Conservation (phyloP, 2,113 vertebrate species). For the Ia io region DNA sequence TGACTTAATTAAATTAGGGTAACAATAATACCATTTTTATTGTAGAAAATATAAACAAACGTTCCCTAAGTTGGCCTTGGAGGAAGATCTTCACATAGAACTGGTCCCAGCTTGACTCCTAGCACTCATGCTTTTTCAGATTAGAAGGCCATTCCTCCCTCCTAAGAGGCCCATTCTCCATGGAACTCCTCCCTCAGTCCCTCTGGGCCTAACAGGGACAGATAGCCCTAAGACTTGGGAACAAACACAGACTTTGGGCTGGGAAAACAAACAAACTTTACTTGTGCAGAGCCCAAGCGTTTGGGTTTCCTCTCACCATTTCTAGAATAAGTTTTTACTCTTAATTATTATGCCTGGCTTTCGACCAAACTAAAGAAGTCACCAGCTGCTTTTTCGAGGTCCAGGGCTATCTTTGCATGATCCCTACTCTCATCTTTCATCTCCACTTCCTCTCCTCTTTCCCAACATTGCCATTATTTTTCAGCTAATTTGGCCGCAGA, state of each 20-base stretch:
- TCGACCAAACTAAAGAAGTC: conserved; percentile 34
- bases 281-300: background rate
- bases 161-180: background rate
- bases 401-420: background rate
- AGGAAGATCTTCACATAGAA: background rate
- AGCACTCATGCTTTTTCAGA: background rate
- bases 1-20: conserved; percentile 38
- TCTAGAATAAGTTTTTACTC: conserved; percentile 7
- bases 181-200: background rate
- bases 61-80: background rate
- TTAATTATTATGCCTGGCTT: conserved; percentile 52
- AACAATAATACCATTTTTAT: conserved; percentile 55
- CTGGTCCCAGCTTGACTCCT: conserved; percentile 2
- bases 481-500: conserved; percentile 6
- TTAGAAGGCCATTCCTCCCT: too few species aligned
- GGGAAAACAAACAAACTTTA: conserved; percentile 65
- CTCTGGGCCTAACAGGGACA: background rate
- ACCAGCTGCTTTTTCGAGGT: background rate
- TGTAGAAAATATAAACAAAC: conserved; percentile 52
- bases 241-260: background rate
- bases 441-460: conserved; percentile 44
- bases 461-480: background rate
- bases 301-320: conserved; percentile 47
- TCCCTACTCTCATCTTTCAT: conserved; percentile 44
- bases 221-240: background rate